A percentile compares a stretch with the other conserved stretches of the same genome.
Conservation (phyloP, 2,888 invertebrate genomes). For the Lepidocyrtoides sp. region DNA sequence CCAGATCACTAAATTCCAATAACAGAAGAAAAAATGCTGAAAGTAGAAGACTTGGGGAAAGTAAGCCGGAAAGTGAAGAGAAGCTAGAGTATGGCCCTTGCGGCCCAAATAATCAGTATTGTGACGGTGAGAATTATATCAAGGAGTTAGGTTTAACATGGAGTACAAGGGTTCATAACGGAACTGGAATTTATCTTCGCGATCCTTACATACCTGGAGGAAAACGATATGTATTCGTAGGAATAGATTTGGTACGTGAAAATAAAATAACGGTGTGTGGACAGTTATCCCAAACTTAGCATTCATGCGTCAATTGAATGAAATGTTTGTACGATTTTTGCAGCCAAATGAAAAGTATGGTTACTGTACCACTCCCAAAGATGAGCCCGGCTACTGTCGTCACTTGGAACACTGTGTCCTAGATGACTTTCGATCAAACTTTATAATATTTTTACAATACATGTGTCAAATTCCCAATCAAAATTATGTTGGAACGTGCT, state of each 20-base stretch:
- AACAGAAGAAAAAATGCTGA: neutral
- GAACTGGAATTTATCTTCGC: conserved; percentile 75
- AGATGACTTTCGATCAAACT: conserved; percentile 89
- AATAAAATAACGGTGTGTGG: too few species aligned
- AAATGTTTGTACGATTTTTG: conserved; percentile 38
- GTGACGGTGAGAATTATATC: conserved; percentile 71
- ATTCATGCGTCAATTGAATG: too few species aligned
- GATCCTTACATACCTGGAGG: conserved; percentile 44
- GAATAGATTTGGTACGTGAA: conserved; percentile 70
- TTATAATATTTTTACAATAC: conserved; percentile 90
- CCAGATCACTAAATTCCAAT: neutral
- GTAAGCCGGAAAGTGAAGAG: neutral
- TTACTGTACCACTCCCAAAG: conserved; percentile 88
- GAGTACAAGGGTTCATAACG: conserved; percentile 74
- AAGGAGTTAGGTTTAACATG: conserved; percentile 73
- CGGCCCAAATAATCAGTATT: conserved; percentile 50
- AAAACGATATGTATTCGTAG: conserved; percentile 70
- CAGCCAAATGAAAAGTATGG: conserved; percentile 90
- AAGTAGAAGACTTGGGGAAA: neutral
- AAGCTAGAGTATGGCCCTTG: conserved; percentile 50
- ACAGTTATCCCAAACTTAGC: too few species aligned
- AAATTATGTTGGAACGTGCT: conserved; percentile 91
- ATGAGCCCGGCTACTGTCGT: conserved; percentile 90
- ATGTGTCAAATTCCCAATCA: conserved; percentile 91
- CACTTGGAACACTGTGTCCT: conserved; percentile 89